A percentile compares a stretch with the other conserved stretches of the same genome.
phyloP scores from a whole-genome alignment of 2,113 vertebrate species.

The Dryoscopus gambensis region DNA sequence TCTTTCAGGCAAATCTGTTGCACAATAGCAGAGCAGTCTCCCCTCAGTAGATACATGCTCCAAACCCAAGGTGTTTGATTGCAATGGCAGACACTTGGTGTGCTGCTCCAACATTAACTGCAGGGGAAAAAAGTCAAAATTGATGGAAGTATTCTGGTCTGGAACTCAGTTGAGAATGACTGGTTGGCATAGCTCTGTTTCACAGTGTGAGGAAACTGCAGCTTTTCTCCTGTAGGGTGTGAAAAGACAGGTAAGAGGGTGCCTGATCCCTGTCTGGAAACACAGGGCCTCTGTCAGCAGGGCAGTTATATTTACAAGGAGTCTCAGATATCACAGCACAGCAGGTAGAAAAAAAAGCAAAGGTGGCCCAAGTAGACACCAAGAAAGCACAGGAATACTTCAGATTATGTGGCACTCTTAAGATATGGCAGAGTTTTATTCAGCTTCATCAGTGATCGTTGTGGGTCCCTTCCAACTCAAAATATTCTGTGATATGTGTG shows the following conservation, averaged over 20 bases:
- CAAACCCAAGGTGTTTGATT: background rate
- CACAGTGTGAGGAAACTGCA: background rate
- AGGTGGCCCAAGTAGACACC: background rate
- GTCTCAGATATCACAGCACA: background rate
- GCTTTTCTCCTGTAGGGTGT: background rate
- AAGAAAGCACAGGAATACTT: background rate
- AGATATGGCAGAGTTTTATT: background rate
- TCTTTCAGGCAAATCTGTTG: background rate
- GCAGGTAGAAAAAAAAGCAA: background rate
- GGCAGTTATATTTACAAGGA: background rate
- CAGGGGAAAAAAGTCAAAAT: background rate
- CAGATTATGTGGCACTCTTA: background rate
- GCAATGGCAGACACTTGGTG: background rate
- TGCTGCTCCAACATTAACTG: background rate
- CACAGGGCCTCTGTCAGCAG: background rate
- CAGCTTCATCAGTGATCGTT: background rate
- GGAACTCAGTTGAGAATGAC: background rate
- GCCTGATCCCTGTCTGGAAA: background rate
- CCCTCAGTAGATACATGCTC: background rate
- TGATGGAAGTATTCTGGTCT: background rate
- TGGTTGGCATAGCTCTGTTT: background rate
- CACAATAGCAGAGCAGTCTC: background rate
- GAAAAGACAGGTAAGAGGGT: background rate
- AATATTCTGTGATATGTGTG: background rate
- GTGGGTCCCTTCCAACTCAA: background rate